Percentiles rank a stretch among this genome's conserved stretches.
Conservation (phyloP, 1,140 invertebrate species). For the Cecropterus lyciades region DNA sequence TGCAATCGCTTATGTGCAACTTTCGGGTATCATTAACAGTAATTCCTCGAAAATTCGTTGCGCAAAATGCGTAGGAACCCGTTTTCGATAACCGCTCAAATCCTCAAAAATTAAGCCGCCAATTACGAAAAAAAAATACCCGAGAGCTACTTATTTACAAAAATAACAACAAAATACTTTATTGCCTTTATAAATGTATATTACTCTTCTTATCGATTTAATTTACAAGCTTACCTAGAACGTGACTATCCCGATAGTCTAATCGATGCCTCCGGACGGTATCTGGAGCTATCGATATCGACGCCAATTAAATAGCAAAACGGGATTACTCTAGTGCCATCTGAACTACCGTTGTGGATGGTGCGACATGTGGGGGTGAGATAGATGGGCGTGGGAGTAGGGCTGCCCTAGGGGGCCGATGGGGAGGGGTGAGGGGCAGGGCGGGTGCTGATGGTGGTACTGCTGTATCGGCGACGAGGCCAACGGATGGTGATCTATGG, state of each 20-base stretch:
- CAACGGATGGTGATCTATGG: conserved; percentile 85
- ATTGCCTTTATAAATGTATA: conserved; percentile 53
- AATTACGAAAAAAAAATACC: conserved; percentile 50
- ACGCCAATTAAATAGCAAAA: conserved; percentile 47
- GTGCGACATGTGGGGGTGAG: conserved; percentile 87
- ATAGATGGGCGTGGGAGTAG: conserved; percentile 86
- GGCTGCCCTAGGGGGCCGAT: conserved; percentile 85
- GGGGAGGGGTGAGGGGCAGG: conserved; percentile 85
- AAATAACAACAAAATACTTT: conserved; percentile 67
- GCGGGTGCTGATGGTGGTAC: conserved; percentile 84
- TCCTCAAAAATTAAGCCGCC: conserved; percentile 51
- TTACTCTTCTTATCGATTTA: conserved; percentile 56
- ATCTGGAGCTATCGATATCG: conserved; percentile 38
- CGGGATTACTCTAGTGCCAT: conserved; percentile 63
- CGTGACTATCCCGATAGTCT: conserved; percentile 66
- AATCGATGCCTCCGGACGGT: conserved; percentile 40
- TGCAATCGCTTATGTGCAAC: conserved; percentile 49
- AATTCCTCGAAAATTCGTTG: conserved; percentile 49
- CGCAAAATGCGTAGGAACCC: conserved; percentile 43
- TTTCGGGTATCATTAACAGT: conserved; percentile 48
- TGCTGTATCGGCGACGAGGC: conserved; percentile 85
- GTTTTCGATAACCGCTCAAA: conserved; percentile 50
- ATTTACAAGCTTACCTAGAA: conserved; percentile 64
- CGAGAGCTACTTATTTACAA: conserved; percentile 63
- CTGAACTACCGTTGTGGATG: conserved; percentile 89